Evolutionary conservation across 1,140 invertebrate genomes (phyloP), one percentile per base, ranked within the genome.

Genomic region (Sarcophaga bullata): DNA sequence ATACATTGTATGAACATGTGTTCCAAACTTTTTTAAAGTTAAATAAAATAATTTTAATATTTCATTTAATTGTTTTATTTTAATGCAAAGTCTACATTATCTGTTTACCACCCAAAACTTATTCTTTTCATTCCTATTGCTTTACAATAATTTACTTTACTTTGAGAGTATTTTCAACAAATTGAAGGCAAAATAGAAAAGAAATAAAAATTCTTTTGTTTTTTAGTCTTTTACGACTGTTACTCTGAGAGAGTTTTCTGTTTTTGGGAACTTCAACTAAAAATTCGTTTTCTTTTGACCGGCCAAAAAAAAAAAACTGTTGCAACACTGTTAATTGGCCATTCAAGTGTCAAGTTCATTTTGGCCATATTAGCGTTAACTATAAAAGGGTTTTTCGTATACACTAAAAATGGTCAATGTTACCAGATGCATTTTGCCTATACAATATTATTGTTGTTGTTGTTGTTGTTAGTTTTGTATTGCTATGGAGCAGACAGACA

Each of bases 331-430:
- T 88, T 88, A 88, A 88, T 88, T 88, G 87, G 87, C 85, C 87
- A 88, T 88, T 88, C 87, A 88, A 88, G 88, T 88, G 87, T 88
- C 87, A 88, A 88, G 87, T 88, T 88, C 87, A 88, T 87, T 88
- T 88, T 87, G 87, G 86, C 86, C 86, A 88, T 87, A 88, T 88
- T 88, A 88, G 87, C 86, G 87, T 87, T 88, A 88, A 86, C 87
- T 88, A 88, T 88, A 88, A 88, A 88, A 88, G 87, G 87, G 87
- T 86, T 83, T 84, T 72, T 82, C 84, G 19, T 68, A 72, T 37
- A 62, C 72, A 72, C 58, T 68, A 73, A 73, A 80, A 80, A 68
- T 80, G 46, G 80, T 80, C 58, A 62, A 80, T 80, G 37, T 68
- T 78, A 78, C 75, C 75, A 78, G 75, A 78, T 78, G 75, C 75